Conservation (phyloP, 2,888 invertebrate species). For the Arrhopalites spinosus region DNA sequence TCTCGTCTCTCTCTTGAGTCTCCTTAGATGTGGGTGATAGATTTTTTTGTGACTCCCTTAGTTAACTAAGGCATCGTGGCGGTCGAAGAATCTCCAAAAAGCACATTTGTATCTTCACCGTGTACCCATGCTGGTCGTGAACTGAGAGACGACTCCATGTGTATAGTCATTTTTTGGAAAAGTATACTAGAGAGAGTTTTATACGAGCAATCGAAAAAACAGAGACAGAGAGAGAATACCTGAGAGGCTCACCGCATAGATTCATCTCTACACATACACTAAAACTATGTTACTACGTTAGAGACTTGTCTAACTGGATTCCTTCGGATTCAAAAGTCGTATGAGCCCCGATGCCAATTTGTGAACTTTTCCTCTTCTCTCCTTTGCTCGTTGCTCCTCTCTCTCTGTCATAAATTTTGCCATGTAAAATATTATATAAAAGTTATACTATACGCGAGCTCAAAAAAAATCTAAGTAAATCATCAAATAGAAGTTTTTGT, state of each 20-base stretch:
- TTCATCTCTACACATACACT: neutral
- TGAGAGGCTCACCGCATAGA: conserved; percentile 31
- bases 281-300: neutral
- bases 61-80: conserved; percentile 29
- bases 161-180: too few relatives aligned
- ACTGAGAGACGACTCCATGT: neutral
- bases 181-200: neutral
- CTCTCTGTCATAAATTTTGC: conserved; percentile 33
- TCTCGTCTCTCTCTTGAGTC: conserved; percentile 2
- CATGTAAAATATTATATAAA: conserved; percentile 6
- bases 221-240: too few relatives aligned
- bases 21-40: conserved; percentile 33
- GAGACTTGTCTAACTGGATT: conserved; percentile 56
- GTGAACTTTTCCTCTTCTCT: conserved; percentile 53
- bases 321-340: conserved; percentile 50
- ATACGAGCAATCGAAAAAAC: neutral
- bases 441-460: too few relatives aligned
- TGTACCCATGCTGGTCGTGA: too few relatives aligned
- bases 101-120: conserved; percentile 21
- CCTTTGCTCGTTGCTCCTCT: conserved; percentile 17
- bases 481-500: neutral
- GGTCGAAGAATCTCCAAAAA: conserved; percentile 29
- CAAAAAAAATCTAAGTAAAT: too few relatives aligned
- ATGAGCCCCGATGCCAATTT: conserved; percentile 56
- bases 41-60: conserved; percentile 27